A percentile compares a stretch with the other conserved stretches of the same genome.
Evolutionary conservation across 2,888 invertebrate genomes (phyloP).

Genomic region (Melanargia galathea): DNA sequence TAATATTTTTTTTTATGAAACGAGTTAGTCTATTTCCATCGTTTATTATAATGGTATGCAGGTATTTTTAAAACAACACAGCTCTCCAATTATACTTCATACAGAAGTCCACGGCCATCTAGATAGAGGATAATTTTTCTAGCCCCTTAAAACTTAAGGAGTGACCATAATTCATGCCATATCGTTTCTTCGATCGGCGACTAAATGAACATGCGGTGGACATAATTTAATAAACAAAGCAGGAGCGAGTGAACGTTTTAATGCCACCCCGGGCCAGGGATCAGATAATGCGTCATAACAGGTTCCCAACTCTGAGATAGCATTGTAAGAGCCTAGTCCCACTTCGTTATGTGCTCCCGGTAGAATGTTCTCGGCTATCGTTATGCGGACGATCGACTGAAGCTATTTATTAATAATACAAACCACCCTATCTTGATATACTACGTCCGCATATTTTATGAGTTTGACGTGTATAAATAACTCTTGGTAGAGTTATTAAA

Average conservation of each 20-base stretch:
- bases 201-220: slow-evolving; percentile 79
- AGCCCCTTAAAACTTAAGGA: slow-evolving; percentile 64
- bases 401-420: slow-evolving; percentile 78
- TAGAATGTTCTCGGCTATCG: slow-evolving; percentile 65
- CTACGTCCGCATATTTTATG: slow-evolving; percentile 39
- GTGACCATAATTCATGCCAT: slow-evolving; percentile 73
- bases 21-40: too few relatives aligned
- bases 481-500: neutral
- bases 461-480: slow-evolving; percentile 20
- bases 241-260: slow-evolving; percentile 53
- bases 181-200: slow-evolving; percentile 75
- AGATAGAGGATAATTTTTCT: slow-evolving; percentile 63
- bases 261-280: slow-evolving; percentile 73
- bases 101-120: slow-evolving; percentile 50
- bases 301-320: slow-evolving; percentile 76
- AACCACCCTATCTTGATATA: slow-evolving; percentile 66
- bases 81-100: slow-evolving; percentile 13
- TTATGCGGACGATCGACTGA: slow-evolving; percentile 66
- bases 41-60: too few relatives aligned
- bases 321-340: slow-evolving; percentile 77
- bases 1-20: too few relatives aligned
- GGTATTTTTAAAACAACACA: neutral
- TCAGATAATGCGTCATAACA: slow-evolving; percentile 80
- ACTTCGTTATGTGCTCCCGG: slow-evolving; percentile 76
- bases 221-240: slow-evolving; percentile 83